These are phyloP conservation scores for Polyploca ridens DNA, from an alignment of 2,888 invertebrate species.

Conservation along the genomic window DNA sequence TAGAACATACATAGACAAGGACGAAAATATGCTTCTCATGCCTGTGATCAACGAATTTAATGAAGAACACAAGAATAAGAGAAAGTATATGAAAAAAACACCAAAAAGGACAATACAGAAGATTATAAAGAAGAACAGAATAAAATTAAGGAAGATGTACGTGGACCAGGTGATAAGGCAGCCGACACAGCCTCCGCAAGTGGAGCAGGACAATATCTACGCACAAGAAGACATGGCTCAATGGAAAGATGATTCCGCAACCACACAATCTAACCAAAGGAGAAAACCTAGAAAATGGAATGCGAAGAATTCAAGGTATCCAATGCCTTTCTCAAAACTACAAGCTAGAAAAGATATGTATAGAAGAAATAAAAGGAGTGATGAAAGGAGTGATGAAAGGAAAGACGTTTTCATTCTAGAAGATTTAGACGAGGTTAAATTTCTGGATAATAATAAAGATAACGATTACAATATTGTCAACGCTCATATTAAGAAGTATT, in stretches of 20 bases:
- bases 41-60: conserved; percentile 50
- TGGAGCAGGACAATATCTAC: conserved; percentile 36
- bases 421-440: conserved; percentile 68
- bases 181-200: conserved; percentile 41
- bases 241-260: conserved; percentile 41
- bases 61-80: conserved; percentile 48
- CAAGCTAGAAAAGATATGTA: conserved; percentile 42
- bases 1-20: conserved; percentile 61
- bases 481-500: conserved; percentile 62
- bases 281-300: conserved; percentile 51
- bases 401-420: conserved; percentile 58
- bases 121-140: conserved; percentile 68
- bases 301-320: conserved; percentile 54
- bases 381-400: conserved; percentile 48
- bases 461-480: conserved; percentile 56
- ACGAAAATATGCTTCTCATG: conserved; percentile 61
- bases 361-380: conserved; percentile 51
- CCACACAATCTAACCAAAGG: conserved; percentile 49
- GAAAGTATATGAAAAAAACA: conserved; percentile 52
- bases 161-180: conserved; percentile 39
- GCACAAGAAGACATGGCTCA: conserved; percentile 38
- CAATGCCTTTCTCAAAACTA: conserved; percentile 63
- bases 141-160: conserved; percentile 55
- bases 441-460: conserved; percentile 55
- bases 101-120: conserved; percentile 73